Conservation (phyloP, 2,888 invertebrate genomes). For the Arrhopalites spinosus region DNA sequence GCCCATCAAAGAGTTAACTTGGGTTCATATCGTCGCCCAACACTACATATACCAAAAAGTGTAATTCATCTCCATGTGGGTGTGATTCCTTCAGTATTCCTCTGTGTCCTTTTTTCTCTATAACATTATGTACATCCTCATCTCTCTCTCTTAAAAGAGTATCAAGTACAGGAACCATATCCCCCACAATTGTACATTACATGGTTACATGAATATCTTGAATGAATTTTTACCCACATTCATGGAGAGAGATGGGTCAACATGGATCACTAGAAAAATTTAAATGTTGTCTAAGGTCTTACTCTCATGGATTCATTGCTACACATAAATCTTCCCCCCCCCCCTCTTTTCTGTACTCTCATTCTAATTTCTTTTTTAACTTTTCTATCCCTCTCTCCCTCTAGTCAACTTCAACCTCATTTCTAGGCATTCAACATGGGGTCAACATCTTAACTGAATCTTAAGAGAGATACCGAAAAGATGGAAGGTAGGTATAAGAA, state of each 20-base stretch:
- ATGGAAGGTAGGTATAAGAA: no score
- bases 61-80: slow-evolving; percentile 36
- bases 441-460: no score
- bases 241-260: slow-evolving; percentile 31
- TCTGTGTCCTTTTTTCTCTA: slow-evolving; percentile 35
- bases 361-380: slow-evolving; percentile 14
- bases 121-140: not conserved
- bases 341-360: slow-evolving; percentile 4
- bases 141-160: no score
- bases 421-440: no score
- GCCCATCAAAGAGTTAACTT: slow-evolving; percentile 56
- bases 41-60: not conserved
- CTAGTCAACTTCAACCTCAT: no score
- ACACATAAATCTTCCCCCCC: slow-evolving; percentile 21
- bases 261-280: slow-evolving; percentile 32
- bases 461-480: no score
- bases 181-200: not conserved
- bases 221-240: slow-evolving; percentile 33
- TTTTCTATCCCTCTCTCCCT: no score
- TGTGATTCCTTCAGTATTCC: slow-evolving; percentile 29
- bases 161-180: not conserved
- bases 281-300: slow-evolving; percentile 33
- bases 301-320: slow-evolving; percentile 22
- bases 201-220: slow-evolving; percentile 8
- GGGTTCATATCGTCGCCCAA: slow-evolving; percentile 45